A percentile compares a stretch with the other conserved stretches of the same genome.
phyloP scores from a whole-genome alignment of 2,113 vertebrate genomes.

The Ornithorhynchus anatinus region DNA sequence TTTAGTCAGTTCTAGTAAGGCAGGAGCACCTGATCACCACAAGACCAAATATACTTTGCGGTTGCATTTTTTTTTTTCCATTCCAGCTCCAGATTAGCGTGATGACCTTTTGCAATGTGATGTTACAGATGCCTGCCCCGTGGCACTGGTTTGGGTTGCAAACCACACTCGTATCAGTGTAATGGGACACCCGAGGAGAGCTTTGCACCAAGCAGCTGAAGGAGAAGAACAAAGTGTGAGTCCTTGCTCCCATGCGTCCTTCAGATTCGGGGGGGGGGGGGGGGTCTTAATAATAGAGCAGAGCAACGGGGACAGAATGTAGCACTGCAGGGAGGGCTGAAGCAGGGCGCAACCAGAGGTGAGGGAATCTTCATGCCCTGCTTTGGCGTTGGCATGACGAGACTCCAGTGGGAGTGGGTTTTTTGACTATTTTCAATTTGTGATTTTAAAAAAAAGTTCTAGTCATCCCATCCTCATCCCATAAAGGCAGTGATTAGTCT shows the following conservation, averaged over 20 bases:
- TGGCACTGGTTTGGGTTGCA: constrained; percentile 20
- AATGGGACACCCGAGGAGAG: constrained; percentile 6
- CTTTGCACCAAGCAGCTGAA: constrained; percentile 47
- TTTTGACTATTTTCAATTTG: not conserved
- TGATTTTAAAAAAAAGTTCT: too few species aligned
- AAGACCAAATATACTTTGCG: constrained; percentile 3
- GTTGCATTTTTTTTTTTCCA: not conserved
- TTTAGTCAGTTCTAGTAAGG: not conserved
- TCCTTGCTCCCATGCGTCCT: constrained; percentile 9
- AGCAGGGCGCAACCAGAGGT: constrained; percentile 2
- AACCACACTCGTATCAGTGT: constrained; percentile 44
- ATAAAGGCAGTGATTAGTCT: too few species aligned
- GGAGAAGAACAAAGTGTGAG: constrained; percentile 31
- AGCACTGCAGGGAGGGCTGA: constrained; percentile 7
- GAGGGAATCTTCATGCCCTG: not conserved
- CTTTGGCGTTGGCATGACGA: not conserved
- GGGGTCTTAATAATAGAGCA: not conserved
- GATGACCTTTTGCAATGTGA: constrained; percentile 40
- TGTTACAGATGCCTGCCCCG: constrained; percentile 47
- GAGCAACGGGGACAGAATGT: not conserved
- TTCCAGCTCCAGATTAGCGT: constrained; percentile 13
- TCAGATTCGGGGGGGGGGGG: too few species aligned
- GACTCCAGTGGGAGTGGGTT: not conserved
- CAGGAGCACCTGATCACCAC: not conserved
- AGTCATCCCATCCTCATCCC: too few species aligned